These are phyloP conservation scores for Dendroctonus ponderosae DNA, from an alignment of 1,140 invertebrate species.

Conservation along the genomic window DNA sequence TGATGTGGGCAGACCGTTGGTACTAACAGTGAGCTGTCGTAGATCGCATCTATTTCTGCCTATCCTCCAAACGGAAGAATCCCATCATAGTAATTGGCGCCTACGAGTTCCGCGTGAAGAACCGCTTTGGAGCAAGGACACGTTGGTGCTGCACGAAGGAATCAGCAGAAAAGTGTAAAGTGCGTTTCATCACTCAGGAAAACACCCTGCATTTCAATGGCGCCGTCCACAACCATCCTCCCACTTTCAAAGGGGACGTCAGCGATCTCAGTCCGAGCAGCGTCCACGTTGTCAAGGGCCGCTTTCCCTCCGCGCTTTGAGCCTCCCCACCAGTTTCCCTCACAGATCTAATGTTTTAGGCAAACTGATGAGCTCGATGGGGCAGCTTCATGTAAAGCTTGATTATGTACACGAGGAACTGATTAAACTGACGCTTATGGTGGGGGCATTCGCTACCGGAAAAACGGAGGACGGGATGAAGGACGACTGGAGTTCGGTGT, in stretches of 20 bases:
- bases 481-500: constrained; percentile 3
- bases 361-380: constrained; percentile 1
- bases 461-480: not conserved
- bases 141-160: constrained; percentile 30
- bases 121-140: constrained; percentile 3
- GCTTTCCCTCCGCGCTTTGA: too few relatives aligned
- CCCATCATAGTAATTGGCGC: constrained; percentile 36
- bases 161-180: constrained; percentile 26
- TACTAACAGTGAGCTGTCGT: too few relatives aligned
- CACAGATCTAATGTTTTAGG: not conserved
- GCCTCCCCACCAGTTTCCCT: too few relatives aligned
- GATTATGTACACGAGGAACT: constrained; percentile 6
- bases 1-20: too few relatives aligned
- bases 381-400: not conserved
- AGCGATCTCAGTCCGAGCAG: too few relatives aligned
- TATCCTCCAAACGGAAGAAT: constrained; percentile 20
- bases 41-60: too few relatives aligned
- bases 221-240: constrained; percentile 17
- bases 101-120: constrained; percentile 34
- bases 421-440: not conserved
- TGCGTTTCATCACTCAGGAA: constrained; percentile 18
- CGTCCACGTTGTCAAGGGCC: too few relatives aligned
- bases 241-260: constrained; percentile 13
- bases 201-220: constrained; percentile 14
- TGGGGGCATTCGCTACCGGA: not conserved